Evolutionary conservation across 2,113 vertebrate species (phyloP).

Genomic region (Eulemur rufifrons): DNA sequence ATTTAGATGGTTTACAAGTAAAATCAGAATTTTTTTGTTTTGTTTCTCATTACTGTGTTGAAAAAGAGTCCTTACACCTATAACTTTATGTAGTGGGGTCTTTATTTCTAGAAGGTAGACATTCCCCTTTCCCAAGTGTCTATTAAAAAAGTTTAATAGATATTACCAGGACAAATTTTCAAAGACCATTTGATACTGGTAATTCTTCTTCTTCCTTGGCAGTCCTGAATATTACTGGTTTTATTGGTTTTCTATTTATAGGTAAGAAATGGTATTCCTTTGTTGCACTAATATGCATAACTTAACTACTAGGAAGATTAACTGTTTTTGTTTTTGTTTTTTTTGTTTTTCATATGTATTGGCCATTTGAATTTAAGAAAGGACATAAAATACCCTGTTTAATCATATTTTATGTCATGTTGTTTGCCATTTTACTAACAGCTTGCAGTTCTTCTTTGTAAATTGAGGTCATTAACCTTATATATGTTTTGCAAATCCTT

Average conservation of each 20-base stretch:
- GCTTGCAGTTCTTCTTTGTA: not conserved
- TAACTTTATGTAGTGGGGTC: not conserved
- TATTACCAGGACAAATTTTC: not conserved
- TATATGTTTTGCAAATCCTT: not conserved
- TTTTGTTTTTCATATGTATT: not conserved
- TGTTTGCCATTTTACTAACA: not conserved
- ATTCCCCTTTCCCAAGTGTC: not conserved
- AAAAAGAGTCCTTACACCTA: not conserved
- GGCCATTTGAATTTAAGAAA: not conserved
- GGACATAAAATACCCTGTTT: not conserved
- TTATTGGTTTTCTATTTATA: not conserved
- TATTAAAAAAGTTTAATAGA: not conserved
- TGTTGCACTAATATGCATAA: not conserved
- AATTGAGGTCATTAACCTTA: not conserved
- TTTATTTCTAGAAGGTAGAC: not conserved
- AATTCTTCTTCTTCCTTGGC: not conserved
- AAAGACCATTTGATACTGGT: not conserved
- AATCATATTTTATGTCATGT: not conserved
- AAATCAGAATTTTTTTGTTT: not conserved
- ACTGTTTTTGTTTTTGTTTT: not conserved
- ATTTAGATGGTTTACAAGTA: not conserved
- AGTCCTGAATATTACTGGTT: not conserved
- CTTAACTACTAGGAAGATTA: not conserved
- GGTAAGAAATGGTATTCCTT: not conserved
- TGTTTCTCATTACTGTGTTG: not conserved